These are phyloP conservation scores for Neogale vison DNA, from an alignment of 2,113 vertebrate genomes.

Conservation along the genomic window DNA sequence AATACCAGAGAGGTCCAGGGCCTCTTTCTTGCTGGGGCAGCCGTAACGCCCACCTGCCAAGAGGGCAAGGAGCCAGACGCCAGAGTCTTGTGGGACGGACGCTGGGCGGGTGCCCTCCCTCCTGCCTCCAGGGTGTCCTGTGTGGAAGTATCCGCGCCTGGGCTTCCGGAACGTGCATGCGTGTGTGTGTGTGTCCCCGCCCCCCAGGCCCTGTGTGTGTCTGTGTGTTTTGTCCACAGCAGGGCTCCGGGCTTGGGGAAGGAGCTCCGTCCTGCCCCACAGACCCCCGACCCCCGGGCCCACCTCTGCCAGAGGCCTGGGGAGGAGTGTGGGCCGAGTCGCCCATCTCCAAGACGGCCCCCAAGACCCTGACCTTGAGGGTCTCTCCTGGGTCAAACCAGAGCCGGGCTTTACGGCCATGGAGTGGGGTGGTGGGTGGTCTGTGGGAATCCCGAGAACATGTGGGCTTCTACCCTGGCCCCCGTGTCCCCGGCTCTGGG, in stretches of 20 bases:
- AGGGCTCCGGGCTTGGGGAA: neutral
- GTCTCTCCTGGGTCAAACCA: neutral
- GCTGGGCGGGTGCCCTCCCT: neutral
- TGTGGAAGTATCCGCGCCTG: neutral
- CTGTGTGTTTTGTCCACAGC: neutral
- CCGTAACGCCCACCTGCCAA: neutral
- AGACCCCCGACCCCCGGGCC: neutral
- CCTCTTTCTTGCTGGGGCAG: neutral
- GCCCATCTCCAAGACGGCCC: neutral
- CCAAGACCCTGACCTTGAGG: neutral
- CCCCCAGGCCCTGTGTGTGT: too few relatives aligned
- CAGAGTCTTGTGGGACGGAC: neutral
- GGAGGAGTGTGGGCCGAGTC: neutral
- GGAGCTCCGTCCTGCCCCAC: neutral
- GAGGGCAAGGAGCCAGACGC: neutral
- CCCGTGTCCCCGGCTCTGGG: neutral
- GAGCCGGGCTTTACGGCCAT: rapidly evolving
- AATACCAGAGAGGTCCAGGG: neutral
- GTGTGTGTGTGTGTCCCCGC: too few relatives aligned
- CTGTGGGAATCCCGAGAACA: too few relatives aligned
- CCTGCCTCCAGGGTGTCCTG: neutral
- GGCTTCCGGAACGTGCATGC: neutral
- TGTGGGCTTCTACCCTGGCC: too few relatives aligned
- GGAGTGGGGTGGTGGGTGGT: neutral
- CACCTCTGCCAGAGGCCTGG: neutral